Evolutionary conservation across 2,888 invertebrate species (phyloP).

Genomic region (Himalopsyche kuldschensis): DNA sequence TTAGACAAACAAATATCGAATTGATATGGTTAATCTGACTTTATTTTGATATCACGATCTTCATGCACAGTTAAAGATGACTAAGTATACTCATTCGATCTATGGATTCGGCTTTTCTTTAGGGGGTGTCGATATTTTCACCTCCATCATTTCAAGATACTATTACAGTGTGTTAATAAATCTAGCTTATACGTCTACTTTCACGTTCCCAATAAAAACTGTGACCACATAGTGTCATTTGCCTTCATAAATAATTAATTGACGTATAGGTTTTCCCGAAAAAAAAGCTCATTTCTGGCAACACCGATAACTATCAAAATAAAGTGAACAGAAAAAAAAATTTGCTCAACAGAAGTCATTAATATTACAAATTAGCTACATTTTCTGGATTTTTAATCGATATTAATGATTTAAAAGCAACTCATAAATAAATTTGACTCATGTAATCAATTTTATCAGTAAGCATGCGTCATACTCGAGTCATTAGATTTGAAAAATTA

Average conservation of each 20-base stretch:
- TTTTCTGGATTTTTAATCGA: not conserved
- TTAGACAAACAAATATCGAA: too few relatives aligned
- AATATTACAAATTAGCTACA: not conserved
- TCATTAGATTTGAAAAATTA: too few relatives aligned
- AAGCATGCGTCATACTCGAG: not conserved
- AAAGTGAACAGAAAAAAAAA: not conserved
- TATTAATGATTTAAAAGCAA: not conserved
- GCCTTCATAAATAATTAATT: not conserved
- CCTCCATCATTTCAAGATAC: too few relatives aligned
- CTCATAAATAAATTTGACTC: not conserved
- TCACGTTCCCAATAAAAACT: too few relatives aligned
- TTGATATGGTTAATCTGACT: too few relatives aligned
- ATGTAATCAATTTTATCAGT: not conserved
- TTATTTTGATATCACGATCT: too few relatives aligned
- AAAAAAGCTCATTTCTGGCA: not conserved
- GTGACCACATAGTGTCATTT: not conserved
- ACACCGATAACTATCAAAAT: not conserved
- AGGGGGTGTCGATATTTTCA: too few relatives aligned
- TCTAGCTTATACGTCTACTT: too few relatives aligned
- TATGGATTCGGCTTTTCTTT: too few relatives aligned
- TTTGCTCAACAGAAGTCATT: not conserved
- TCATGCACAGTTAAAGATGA: too few relatives aligned
- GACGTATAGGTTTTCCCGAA: not conserved
- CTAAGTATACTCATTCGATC: too few relatives aligned
- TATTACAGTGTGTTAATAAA: too few relatives aligned